Conservation (phyloP, 2,113 vertebrate species). For the Pseudonaja textilis region DNA sequence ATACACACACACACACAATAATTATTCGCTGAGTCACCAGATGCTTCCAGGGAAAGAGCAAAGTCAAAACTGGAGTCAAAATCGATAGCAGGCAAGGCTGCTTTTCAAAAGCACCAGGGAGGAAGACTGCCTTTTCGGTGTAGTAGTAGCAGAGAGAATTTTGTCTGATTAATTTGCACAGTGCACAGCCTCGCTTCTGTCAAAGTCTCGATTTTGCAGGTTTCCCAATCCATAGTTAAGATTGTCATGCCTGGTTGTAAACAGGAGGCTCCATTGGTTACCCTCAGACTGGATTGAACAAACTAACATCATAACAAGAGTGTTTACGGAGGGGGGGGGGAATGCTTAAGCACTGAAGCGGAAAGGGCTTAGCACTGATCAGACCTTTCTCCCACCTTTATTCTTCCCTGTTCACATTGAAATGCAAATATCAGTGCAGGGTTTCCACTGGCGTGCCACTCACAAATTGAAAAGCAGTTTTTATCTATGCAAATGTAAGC, state of each 20-base stretch:
- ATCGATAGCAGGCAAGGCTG: neutral
- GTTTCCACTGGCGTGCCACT: slow-evolving; percentile 99
- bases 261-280: slow-evolving; percentile 79
- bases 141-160: neutral
- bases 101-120: neutral
- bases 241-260: slow-evolving; percentile 79
- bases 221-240: slow-evolving; percentile 66
- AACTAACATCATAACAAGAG: slow-evolving; percentile 94
- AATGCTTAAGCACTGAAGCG: slow-evolving; percentile 90
- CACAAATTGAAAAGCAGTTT: slow-evolving; percentile 99
- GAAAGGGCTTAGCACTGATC: slow-evolving; percentile 99
- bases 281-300: slow-evolving; percentile 78
- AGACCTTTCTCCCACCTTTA: slow-evolving; percentile 99
- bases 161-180: slow-evolving; percentile 29
- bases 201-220: slow-evolving; percentile 6
- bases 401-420: slow-evolving; percentile 99
- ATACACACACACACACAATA: neutral
- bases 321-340: slow-evolving; percentile 85
- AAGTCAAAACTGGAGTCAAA: neutral
- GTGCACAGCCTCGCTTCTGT: neutral
- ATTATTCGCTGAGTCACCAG: neutral
- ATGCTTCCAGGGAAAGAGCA: rapidly evolving
- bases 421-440: slow-evolving; percentile 99
- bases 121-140: rapidly evolving
- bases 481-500: slow-evolving; percentile 99